Percentiles rank a stretch among this genome's conserved stretches.
phyloP scores from a whole-genome alignment of 2,888 invertebrate genomes.

The Falcaria lacertinaria region DNA sequence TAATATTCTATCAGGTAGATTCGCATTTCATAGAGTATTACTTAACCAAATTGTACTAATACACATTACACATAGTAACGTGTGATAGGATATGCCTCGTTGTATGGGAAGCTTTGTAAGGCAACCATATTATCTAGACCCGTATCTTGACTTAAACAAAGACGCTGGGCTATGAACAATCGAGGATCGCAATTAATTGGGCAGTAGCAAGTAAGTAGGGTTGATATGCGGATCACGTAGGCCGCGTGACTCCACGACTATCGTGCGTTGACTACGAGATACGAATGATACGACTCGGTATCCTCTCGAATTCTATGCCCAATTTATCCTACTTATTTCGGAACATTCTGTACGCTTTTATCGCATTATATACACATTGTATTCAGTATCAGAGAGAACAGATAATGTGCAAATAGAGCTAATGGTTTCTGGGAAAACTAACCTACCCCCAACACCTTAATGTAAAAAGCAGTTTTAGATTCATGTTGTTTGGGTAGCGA shows the following conservation, averaged over 20 bases:
- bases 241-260: conserved; percentile 54
- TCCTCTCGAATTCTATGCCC: conserved; percentile 50
- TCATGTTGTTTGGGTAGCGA: no score
- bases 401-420: conserved; percentile 30
- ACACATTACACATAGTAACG: conserved; percentile 24
- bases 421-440: conserved; percentile 36
- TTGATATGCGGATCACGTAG: conserved; percentile 48
- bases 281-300: conserved; percentile 36
- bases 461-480: no score
- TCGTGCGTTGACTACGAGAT: conserved; percentile 52
- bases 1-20: background rate
- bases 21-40: conserved; percentile 5
- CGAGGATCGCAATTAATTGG: conserved; percentile 40
- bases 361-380: conserved; percentile 32
- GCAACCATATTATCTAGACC: conserved; percentile 31
- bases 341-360: conserved; percentile 41
- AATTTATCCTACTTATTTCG: conserved; percentile 57
- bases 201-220: conserved; percentile 27
- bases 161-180: conserved; percentile 18
- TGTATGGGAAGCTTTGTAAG: conserved; percentile 29
- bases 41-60: conserved; percentile 18
- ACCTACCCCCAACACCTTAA: conserved; percentile 2
- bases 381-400: conserved; percentile 32
- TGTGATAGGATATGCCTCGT: conserved; percentile 31
- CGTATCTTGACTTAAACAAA: conserved; percentile 14